Percentiles rank a stretch among this genome's conserved stretches.
Conservation (phyloP, 2,797 vertebrate genomes). For the Chromis chromis region DNA sequence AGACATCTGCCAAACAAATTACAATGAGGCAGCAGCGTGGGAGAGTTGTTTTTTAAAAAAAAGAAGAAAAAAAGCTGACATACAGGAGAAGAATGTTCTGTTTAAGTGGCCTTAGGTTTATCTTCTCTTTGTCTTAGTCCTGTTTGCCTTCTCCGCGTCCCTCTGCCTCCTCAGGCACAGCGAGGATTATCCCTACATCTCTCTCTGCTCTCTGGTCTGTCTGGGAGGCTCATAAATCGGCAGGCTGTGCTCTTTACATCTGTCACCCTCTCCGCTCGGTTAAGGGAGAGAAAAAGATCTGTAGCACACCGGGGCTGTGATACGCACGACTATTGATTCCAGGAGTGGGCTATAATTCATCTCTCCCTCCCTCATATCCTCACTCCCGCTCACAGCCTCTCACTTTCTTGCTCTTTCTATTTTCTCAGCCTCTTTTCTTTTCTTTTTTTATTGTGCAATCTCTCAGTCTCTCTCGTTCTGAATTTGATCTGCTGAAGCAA, state of each 20-base stretch:
- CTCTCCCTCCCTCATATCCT: conserved; percentile 55
- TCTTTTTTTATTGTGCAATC: conserved; percentile 8
- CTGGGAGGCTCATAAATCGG: conserved; percentile 61
- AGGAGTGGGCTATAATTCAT: conserved; percentile 68
- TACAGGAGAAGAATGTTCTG: conserved; percentile 33
- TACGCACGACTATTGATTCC: conserved; percentile 77
- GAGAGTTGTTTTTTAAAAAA: conserved; percentile 41
- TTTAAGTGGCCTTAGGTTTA: conserved; percentile 44
- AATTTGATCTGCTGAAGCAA: conserved; percentile 24
- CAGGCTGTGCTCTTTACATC: conserved; percentile 63
- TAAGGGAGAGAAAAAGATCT: conserved; percentile 62
- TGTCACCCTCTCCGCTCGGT: conserved; percentile 61
- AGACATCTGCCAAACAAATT: conserved; percentile 42
- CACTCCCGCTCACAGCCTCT: conserved; percentile 42
- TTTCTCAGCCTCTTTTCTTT: conserved; percentile 7
- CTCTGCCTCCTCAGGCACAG: conserved; percentile 39
- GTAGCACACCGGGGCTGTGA: conserved; percentile 59
- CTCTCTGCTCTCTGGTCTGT: conserved; percentile 44
- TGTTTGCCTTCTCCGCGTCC: conserved; percentile 38
- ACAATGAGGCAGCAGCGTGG: conserved; percentile 15
- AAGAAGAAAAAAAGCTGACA: conserved; percentile 1
- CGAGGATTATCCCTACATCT: conserved; percentile 43
- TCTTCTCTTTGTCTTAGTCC: conserved; percentile 47
- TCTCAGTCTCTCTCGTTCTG: conserved; percentile 17
- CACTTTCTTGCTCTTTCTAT: conserved; percentile 34